Base-by-base conservation (phyloP, 2,797 vertebrate genomes). In the Schizopygopsis pylzovi region DNA sequence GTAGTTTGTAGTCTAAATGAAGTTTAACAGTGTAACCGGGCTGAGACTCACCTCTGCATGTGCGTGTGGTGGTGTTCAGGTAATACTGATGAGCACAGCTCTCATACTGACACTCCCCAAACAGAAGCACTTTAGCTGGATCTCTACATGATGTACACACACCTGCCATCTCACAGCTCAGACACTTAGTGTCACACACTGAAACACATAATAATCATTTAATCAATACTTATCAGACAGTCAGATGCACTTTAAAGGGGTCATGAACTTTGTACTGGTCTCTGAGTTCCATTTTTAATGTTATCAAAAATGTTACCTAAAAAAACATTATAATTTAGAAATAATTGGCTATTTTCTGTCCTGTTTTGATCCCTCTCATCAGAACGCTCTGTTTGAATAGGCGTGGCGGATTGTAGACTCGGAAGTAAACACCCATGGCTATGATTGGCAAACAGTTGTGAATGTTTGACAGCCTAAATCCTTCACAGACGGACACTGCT, bases 21-120 rank as follows among this genome's bases (percentile, higher is more conserved):
- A 78, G 22, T 20, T 28, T 41, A 39, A 20, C 22, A 28, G 65
- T 3, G 56, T 41, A 20, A 11, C 4, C 4, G 1, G 22, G 28
- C 25, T 25, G 6, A 67, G 59, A 54, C 89, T 90, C 81, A 99
- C 98, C 98, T 97, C 91, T 96, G 94, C 98, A 99, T 4, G 90
- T 93, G 25, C 89, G 95, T 61, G 91, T 97, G 37, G 93, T 93
- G 73, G 96, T 87, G 88, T 99, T 97, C n/a, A 99, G 96, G 89
- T 97, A 99, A 85, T 99, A 97, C 91, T 98, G 98, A 15, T 96
- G 97, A 70, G 97, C 94, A 13, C 98, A 99, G 93, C 88, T 96
- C 91, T 98, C 95, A 0, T 97, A 94, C 84, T 94, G 97, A 89
- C 98, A 99, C 22, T 99, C 97, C 15, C 97, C 98, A 1, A 98